Evolutionary conservation across 2,113 vertebrate genomes (phyloP).

Genomic region (Leptobrachium leishanense): DNA sequence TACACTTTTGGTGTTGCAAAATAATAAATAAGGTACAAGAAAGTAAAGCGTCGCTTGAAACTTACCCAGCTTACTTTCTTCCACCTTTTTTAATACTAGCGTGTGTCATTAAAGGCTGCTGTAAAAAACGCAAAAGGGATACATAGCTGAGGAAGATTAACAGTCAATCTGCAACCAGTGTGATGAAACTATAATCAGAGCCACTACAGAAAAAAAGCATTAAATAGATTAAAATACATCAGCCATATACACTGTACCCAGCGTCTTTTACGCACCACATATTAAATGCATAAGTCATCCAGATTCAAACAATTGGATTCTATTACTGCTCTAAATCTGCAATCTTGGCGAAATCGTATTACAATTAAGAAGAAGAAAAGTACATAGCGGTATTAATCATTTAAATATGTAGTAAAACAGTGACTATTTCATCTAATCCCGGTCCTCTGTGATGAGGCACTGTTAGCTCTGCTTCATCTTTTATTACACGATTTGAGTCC

Average conservation of each 20-base stretch:
- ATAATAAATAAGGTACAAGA: no score
- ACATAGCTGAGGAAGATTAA: no score
- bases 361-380: constrained; percentile 28
- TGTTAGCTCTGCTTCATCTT: background rate
- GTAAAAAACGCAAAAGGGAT: no score
- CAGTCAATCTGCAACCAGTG: constrained; percentile 13
- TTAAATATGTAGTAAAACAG: background rate
- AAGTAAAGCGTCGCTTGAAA: no score
- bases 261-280: constrained; percentile 30
- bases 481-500: background rate
- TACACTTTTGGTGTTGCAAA: no score
- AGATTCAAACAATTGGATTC: constrained; percentile 32
- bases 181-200: constrained; percentile 11
- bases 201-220: constrained; percentile 12
- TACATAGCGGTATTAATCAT: constrained; percentile 11
- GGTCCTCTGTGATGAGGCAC: background rate
- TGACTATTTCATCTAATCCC: no score
- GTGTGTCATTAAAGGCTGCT: no score
- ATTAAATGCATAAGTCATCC: constrained; percentile 45
- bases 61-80: no score
- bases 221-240: constrained; percentile 34
- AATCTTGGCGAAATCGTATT: constrained; percentile 29
- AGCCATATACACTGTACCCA: constrained; percentile 9
- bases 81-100: no score
- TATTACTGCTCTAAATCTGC: constrained; percentile 42